A percentile compares a stretch with the other conserved stretches of the same genome.
phyloP scores from a whole-genome alignment of 2,797 vertebrate species.

The Enteromius anoplus region DNA sequence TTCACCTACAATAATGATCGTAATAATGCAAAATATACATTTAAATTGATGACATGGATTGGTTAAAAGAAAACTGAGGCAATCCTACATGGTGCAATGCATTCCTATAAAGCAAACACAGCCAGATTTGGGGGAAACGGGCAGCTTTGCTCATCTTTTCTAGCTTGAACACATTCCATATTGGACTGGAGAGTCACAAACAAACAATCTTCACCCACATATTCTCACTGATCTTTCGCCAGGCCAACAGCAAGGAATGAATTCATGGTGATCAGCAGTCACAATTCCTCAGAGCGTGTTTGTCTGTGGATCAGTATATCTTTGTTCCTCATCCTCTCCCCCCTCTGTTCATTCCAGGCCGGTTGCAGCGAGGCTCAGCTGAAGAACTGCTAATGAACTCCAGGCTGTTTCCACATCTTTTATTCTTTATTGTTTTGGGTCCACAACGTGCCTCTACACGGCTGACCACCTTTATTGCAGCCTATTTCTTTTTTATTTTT shows the following conservation, averaged over 20 bases:
- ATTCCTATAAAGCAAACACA: neutral
- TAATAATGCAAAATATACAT: neutral
- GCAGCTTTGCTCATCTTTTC: neutral
- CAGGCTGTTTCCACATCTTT: slow-evolving; percentile 64
- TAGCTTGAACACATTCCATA: slow-evolving; percentile 14
- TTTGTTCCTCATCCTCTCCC: slow-evolving; percentile 39
- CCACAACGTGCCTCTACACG: slow-evolving; percentile 46
- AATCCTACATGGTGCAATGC: neutral
- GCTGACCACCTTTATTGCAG: slow-evolving; percentile 25
- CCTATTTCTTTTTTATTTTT: slow-evolving; percentile 12
- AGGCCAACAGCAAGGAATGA: slow-evolving; percentile 30
- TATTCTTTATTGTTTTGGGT: slow-evolving; percentile 58
- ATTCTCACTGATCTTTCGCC: slow-evolving; percentile 41
- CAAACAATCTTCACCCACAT: slow-evolving; percentile 17
- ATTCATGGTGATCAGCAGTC: slow-evolving; percentile 58
- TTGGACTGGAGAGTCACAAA: slow-evolving; percentile 1
- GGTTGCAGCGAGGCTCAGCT: slow-evolving; percentile 58
- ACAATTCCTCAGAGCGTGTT: slow-evolving; percentile 31
- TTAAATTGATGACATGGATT: slow-evolving; percentile 7
- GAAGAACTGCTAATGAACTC: slow-evolving; percentile 62
- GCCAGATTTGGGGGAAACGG: neutral
- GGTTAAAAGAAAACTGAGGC: slow-evolving; percentile 13
- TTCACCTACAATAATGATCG: slow-evolving; percentile 1
- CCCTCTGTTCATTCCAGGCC: slow-evolving; percentile 25
- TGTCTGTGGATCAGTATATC: slow-evolving; percentile 53